Conservation (phyloP, 2,113 vertebrate species). For the Aramus guarauna region DNA sequence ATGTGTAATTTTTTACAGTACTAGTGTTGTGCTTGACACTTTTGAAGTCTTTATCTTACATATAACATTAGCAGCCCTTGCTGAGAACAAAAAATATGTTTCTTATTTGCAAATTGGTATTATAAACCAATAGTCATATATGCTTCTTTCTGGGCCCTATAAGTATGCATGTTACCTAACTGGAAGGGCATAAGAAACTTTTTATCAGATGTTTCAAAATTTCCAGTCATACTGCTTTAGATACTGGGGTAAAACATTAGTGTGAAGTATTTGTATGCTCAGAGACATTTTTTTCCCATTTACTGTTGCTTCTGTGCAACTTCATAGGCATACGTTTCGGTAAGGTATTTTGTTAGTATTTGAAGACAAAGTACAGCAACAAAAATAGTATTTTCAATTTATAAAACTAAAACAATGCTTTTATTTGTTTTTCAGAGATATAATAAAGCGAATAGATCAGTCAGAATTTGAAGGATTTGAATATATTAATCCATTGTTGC, state of each 20-base stretch:
- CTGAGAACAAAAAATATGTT: neutral
- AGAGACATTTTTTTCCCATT: neutral
- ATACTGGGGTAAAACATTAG: neutral
- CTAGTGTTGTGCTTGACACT: neutral
- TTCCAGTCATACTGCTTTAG: neutral
- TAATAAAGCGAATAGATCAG: slow-evolving; percentile 98
- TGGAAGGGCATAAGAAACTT: neutral
- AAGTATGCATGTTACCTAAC: neutral
- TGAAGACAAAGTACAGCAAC: neutral
- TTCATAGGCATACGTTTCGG: neutral
- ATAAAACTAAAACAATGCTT: neutral
- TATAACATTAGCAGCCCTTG: neutral
- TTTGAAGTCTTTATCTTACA: neutral
- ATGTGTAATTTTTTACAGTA: neutral
- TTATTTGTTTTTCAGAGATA: slow-evolving; percentile 79
- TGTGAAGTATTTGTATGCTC: neutral
- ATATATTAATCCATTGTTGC: slow-evolving; percentile 96
- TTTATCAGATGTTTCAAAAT: neutral
- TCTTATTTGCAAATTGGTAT: neutral
- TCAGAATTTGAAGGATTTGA: slow-evolving; percentile 98
- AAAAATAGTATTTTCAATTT: neutral
- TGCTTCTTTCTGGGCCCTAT: neutral
- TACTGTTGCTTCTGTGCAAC: neutral
- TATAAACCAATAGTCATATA: neutral
- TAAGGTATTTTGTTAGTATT: neutral